Evolutionary conservation across 2,888 invertebrate genomes (phyloP).

Genomic region (Eutolmus rufibarbis): DNA sequence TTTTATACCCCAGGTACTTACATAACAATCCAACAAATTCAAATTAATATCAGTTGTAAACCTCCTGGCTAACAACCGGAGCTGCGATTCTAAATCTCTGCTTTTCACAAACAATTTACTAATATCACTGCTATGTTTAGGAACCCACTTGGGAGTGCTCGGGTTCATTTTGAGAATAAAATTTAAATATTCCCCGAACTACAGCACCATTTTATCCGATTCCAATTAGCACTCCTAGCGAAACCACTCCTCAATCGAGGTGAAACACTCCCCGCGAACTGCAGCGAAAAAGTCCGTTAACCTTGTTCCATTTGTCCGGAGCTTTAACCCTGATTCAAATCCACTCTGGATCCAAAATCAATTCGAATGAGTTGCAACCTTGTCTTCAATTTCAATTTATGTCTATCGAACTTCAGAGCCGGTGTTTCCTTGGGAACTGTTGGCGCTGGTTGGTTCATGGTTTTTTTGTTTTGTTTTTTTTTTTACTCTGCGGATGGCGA

Average conservation of each 20-base stretch:
- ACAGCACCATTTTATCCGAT: background rate
- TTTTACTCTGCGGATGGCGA: background rate
- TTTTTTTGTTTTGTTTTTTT: background rate
- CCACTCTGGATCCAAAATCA: background rate
- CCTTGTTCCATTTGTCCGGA: slow-evolving; percentile 40
- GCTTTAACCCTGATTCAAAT: slow-evolving; percentile 19
- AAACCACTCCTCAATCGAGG: background rate
- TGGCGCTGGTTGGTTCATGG: background rate
- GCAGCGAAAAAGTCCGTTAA: slow-evolving; percentile 13
- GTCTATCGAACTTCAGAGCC: background rate
- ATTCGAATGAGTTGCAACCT: background rate
- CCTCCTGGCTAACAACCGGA: slow-evolving; percentile 58
- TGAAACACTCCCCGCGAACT: background rate
- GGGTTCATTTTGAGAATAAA: background rate
- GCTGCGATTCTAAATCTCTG: slow-evolving; percentile 56
- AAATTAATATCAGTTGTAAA: slow-evolving; percentile 60
- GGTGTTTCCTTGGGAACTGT: slow-evolving; percentile 12
- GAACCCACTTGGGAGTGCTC: slow-evolving; percentile 49
- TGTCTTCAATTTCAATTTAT: background rate
- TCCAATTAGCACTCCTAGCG: background rate
- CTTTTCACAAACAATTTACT: slow-evolving; percentile 59
- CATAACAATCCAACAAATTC: slow-evolving; percentile 59
- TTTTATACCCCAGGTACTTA: slow-evolving; percentile 49
- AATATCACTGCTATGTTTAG: slow-evolving; percentile 57
- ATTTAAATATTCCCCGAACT: background rate